Evolutionary conservation across 1,140 invertebrate genomes (phyloP).

Genomic region (Eufriesea mexicana): DNA sequence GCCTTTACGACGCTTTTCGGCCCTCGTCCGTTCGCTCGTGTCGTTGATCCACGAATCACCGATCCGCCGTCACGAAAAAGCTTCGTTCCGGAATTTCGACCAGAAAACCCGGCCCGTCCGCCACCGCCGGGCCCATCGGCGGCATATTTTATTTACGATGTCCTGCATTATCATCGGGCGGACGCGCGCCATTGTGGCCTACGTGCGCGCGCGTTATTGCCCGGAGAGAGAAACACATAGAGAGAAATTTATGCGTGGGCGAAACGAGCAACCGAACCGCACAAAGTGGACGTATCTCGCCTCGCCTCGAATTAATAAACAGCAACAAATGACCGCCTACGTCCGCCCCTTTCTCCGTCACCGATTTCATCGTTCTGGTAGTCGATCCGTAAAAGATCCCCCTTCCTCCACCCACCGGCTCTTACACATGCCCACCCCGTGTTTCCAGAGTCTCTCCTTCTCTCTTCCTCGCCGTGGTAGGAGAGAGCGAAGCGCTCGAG

Average conservation of each 20-base stretch:
- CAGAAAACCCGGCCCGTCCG: not conserved
- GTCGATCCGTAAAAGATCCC: conserved; percentile 72
- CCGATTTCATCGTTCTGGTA: conserved; percentile 77
- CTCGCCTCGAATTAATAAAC: conserved; percentile 81
- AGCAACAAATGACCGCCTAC: conserved; percentile 80
- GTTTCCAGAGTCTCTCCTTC: conserved; percentile 5
- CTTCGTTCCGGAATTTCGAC: conserved; percentile 57
- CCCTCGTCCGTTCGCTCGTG: conserved; percentile 10
- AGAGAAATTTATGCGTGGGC: conserved; percentile 73
- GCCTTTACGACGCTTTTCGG: conserved; percentile 51
- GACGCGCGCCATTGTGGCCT: conserved; percentile 46
- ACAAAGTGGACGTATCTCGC: conserved; percentile 77
- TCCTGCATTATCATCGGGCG: conserved; percentile 60
- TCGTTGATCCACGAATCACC: conserved; percentile 45
- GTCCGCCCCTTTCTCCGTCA: conserved; percentile 74
- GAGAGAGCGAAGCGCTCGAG: conserved; percentile 26
- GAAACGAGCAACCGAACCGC: conserved; percentile 77
- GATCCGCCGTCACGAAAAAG: conserved; percentile 47
- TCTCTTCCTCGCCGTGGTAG: conserved; percentile 12
- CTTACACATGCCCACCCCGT: not conserved
- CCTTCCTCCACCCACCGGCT: conserved; percentile 4
- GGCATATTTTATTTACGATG: conserved; percentile 63
- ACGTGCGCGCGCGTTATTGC: conserved; percentile 54
- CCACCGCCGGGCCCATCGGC: conserved; percentile 26
- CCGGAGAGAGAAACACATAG: conserved; percentile 46